Base-by-base conservation (phyloP, 1,140 invertebrate genomes). In the Triops cancriformis region DNA sequence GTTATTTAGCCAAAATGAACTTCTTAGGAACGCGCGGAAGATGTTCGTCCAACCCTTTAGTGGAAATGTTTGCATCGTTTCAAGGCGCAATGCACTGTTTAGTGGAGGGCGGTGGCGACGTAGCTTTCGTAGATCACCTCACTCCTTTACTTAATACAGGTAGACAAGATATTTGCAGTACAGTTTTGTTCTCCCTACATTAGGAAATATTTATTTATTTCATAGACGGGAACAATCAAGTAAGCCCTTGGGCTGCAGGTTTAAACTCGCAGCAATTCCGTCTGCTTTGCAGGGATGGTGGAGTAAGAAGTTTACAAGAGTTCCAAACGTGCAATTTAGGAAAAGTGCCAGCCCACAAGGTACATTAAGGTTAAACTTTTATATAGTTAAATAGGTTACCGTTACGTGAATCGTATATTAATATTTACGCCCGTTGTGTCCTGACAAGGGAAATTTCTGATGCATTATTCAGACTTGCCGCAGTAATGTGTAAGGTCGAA, bases 111-210 rank as follows among this genome's bases (percentile, higher is more conserved):
- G 87, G 86, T 26, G 94, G 89, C 28, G 93, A 97, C 83, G 93
- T 98, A 0, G 94, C 94, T 0, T 97, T 97, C 83, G 86, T 96
- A 0, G 91, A 91, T 76, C 86, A 89, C 76, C 89, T 88, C 73
- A 89, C 89, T 4, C 89, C 92, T 51, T 87, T 90, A 73, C 89
- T 90, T 82, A 88, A 89, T 78, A 83, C 86, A 80, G 86, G 88
- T 87, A 80, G 23, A 75, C 42, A 10, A 27, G 18, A 45, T 31
- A 75, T 73, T 42, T 7, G 51, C 31, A 23, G n/a, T 2, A 76
- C 3, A 72, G 37, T 64, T 72, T 76, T 9, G 26, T 28, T 5
- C 14, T 23, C n/a, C n/a, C n/a, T n/a, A n/a, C n/a, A n/a, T n/a
- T n/a, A n/a, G n/a, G n/a, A n/a, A 77, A 27, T 14, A 76, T 43